Evolutionary conservation across 2,113 vertebrate species (phyloP).

Genomic region (Siniperca chuatsi): DNA sequence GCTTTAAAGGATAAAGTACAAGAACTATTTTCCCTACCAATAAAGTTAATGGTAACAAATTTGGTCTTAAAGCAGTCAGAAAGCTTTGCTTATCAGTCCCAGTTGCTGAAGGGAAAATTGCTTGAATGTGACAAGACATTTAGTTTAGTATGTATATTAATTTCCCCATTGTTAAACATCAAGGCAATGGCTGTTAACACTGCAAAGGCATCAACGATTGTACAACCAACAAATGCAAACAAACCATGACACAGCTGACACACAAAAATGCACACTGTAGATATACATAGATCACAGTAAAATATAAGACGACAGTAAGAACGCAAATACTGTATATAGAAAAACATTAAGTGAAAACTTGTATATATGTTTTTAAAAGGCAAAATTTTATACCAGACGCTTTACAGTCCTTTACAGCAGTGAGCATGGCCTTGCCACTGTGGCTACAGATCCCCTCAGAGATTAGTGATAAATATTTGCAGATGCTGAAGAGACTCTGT

Average conservation of each 20-base stretch:
- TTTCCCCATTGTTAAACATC: not conserved
- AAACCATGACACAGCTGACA: not conserved
- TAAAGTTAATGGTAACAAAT: constrained; percentile 38
- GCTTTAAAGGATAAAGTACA: constrained; percentile 25
- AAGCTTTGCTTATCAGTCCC: not conserved
- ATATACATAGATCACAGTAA: not conserved
- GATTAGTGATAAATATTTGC: constrained; percentile 59
- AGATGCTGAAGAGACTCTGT: constrained; percentile 48
- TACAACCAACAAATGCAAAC: not conserved
- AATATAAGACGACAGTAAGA: not conserved
- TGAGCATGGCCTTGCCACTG: constrained; percentile 34
- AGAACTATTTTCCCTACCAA: constrained; percentile 14
- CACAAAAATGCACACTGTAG: not conserved
- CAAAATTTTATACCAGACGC: constrained; percentile 20
- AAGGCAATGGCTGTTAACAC: not conserved
- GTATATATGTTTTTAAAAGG: constrained; percentile 2
- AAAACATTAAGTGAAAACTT: not conserved
- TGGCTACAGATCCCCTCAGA: constrained; percentile 45
- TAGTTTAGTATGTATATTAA: not conserved
- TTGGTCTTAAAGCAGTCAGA: constrained; percentile 10
- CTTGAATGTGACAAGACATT: not conserved
- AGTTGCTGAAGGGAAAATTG: not conserved
- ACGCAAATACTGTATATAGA: not conserved
- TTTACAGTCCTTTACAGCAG: constrained; percentile 25
- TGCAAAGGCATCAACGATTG: not conserved